These are phyloP conservation scores for Fregata magnificens DNA, from an alignment of 2,113 vertebrate genomes.

Conservation along the genomic window DNA sequence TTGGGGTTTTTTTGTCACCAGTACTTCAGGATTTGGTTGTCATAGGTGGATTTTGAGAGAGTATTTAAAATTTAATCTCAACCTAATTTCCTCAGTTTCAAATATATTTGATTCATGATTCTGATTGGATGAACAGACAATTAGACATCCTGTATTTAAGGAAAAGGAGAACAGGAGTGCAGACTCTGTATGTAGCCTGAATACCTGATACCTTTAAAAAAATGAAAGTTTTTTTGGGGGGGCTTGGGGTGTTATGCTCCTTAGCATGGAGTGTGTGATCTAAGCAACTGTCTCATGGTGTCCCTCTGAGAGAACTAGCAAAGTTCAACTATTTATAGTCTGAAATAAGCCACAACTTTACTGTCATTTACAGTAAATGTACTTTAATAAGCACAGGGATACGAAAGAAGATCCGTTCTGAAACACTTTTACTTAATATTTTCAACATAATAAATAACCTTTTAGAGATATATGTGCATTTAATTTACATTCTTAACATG, in stretches of 20 bases:
- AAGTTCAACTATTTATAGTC: constrained; percentile 60
- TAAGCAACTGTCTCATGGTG: constrained; percentile 23
- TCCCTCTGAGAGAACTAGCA: constrained; percentile 31
- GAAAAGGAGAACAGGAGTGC: background rate
- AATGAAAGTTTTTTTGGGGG: background rate
- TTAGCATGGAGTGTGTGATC: background rate
- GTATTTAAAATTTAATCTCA: constrained; percentile 52
- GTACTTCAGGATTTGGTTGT: background rate
- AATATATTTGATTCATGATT: constrained; percentile 37
- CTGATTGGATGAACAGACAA: background rate
- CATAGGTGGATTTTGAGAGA: background rate
- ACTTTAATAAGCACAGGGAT: constrained; percentile 46
- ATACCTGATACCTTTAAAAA: background rate
- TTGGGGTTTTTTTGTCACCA: background rate
- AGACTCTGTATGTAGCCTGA: background rate
- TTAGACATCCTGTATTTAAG: constrained; percentile 1
- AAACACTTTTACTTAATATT: background rate
- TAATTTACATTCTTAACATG: constrained; percentile 2
- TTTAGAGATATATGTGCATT: background rate
- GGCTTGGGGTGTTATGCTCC: constrained; percentile 1
- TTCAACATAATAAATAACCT: constrained; percentile 1
- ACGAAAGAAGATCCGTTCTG: constrained; percentile 43
- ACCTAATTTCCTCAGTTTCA: constrained; percentile 49
- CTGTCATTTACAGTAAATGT: constrained; percentile 66
- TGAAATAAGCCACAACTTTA: constrained; percentile 60